phyloP scores from a whole-genome alignment of 2,888 invertebrate genomes.

The Chironomus tentans region DNA sequence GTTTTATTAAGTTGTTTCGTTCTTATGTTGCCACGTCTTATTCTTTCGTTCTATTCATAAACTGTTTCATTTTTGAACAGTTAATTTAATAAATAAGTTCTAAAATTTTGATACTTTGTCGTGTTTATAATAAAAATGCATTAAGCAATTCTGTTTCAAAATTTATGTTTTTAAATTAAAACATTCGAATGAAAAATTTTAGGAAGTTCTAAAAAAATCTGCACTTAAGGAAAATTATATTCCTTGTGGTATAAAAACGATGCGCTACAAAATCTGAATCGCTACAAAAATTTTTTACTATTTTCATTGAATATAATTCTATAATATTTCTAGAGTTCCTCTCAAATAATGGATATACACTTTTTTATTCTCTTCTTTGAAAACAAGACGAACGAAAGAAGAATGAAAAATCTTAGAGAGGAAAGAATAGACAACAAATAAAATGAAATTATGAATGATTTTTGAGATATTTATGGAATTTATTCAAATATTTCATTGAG shows the following conservation, averaged over 20 bases:
- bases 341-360: background rate
- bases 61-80: background rate
- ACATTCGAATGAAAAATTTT: no score
- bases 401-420: background rate
- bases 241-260: no score
- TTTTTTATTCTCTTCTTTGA: background rate
- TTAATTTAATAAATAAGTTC: no score
- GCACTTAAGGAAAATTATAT: no score
- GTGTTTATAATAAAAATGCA: no score
- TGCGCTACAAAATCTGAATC: no score
- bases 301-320: no score
- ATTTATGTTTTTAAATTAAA: no score
- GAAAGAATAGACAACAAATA: slow-evolving; percentile 21
- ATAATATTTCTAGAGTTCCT: background rate
- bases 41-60: background rate
- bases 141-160: no score
- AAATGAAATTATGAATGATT: slow-evolving; percentile 24
- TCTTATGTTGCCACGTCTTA: background rate
- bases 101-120: no score
- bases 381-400: background rate
- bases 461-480: slow-evolving; percentile 26
- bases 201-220: no score
- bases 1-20: slow-evolving; percentile 25
- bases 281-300: no score
- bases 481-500: slow-evolving; percentile 25